Evolutionary conservation across 35 echinoderm and acorn worm species (phyloP), one percentile per base, ranked within the genome.

Genomic region (Stichopus chloronotus): DNA sequence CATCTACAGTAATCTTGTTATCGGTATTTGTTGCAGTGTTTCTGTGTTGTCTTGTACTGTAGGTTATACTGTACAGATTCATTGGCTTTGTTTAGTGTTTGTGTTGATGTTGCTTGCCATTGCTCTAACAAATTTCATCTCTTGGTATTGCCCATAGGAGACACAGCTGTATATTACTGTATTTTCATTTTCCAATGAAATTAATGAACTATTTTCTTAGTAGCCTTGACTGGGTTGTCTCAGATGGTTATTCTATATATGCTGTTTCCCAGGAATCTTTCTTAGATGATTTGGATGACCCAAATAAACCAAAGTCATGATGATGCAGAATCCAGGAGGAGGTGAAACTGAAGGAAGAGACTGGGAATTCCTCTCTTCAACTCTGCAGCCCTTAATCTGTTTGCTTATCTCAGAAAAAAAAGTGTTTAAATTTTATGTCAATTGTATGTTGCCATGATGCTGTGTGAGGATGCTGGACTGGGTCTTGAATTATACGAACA

Each of bases 241-340:
- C 90, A 99, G 97, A 96, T 92, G 83, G 76, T 25, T 99, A 99
- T 72, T 99, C 97, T 4, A 96, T 99, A 53, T 99, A 94, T 95
- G 88, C 97, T 55, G 97, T 99, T 56, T 92, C 88, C 52, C 95
- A 96, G 68, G 97, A 99, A 88, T 93, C 95, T 52, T 99, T 99
- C 83, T 82, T 99, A 69, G 97, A 99, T 63, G 94, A 99, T 83
- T 94, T 96, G 94, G 95, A 96, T 52, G 95, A 96, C 61, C 94
- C 97, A 76, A 95, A 96, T 65, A 96, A 96, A 90, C 92, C 95
- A 21, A 96, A 90, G 58, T 91, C 78, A 6, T 83, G 83, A 92
- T 59, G 58, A 83, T n/a, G 52, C 56, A 53, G 58, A 69, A 56
- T 13, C 3, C 16, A 85, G 76, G n/a, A 85, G 10, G 61, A 58